phyloP scores from a whole-genome alignment of 92 coral and sea anemone genomes.

The Bergia sp. region DNA sequence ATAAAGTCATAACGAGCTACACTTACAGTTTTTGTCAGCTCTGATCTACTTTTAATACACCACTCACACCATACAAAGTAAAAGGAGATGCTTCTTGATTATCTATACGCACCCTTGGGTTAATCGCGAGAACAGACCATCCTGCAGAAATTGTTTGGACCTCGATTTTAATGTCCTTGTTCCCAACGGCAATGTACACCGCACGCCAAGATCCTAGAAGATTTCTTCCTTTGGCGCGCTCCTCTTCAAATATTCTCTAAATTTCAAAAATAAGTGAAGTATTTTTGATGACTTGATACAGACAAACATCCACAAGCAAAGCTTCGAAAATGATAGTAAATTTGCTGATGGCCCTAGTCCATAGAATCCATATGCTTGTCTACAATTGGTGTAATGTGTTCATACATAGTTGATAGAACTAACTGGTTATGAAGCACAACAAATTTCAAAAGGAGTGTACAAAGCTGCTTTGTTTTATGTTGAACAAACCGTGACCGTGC shows the following conservation, averaged over 20 bases:
- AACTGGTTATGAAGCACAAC: no score
- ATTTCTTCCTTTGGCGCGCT: conserved; percentile 39
- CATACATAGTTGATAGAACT: not conserved
- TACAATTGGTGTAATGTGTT: no score
- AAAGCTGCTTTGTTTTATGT: no score
- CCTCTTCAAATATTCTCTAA: conserved; percentile 63
- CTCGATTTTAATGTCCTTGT: conserved; percentile 35
- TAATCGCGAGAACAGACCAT: conserved; percentile 47
- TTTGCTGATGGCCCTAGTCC: no score
- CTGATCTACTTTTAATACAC: not conserved
- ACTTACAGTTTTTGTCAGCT: no score
- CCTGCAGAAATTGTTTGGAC: conserved; percentile 53
- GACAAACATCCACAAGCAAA: no score
- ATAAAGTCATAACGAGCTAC: no score
- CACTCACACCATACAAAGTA: not conserved
- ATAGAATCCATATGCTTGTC: no score
- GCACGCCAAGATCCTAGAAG: conserved; percentile 47
- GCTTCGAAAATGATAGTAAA: no score
- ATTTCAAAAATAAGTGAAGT: not conserved
- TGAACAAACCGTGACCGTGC: no score
- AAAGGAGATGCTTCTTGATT: no score
- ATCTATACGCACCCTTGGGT: conserved; percentile 47
- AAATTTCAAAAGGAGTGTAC: no score
- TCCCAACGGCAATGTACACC: conserved; percentile 39
- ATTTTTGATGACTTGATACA: not conserved